Evolutionary conservation across 2,113 vertebrate genomes (phyloP), one percentile per base, ranked within the genome.

Genomic region (Tetrax tetrax): DNA sequence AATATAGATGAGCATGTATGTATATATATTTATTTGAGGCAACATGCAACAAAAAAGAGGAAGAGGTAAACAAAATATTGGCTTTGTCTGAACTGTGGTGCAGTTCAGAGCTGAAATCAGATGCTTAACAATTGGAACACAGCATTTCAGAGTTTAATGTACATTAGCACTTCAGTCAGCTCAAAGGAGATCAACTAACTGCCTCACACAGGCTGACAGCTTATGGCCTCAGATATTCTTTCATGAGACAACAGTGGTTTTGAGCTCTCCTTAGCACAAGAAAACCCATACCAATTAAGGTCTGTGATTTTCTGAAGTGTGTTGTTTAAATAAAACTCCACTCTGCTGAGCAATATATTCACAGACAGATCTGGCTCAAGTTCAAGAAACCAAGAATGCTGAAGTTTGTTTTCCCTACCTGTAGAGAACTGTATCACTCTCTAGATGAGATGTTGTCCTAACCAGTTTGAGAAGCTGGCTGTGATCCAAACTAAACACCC

Each of bases 401-500:
- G 41, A 75, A 71, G 33, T 24, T 90, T 64, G 21, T 88, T 89
- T 92, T 74, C 43, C 25, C 25, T 92, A 93, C 48, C 80, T 92
- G 50, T 63, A 78, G 66, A 87, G 74, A 93, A 50, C 29, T 37
- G 7, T 31, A 48, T 66, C 0, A 0, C 59, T 80, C 53, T 57
- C 33, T 33, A 45, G 37, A 71, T 60, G 64, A 75, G 28, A 54
- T 74, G 25, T 77, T 80, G 45, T 93, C 61, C 63, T 77, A 90
- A 74, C 5, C 59, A 81, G 28, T 74, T 74, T 53, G 65, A 87
- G 64, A 70, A 81, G 23, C 9, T 94, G 87, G 69, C 76, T 80
- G 4, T 59, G 9, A 11, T 87, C 83, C 93, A 96, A 94, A 72
- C 74, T 76, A 96, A 96, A 95, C 66, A 91, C 6, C 8, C n/a